Conservation (phyloP, 2,888 invertebrate genomes). For the Acanthosepion pharaonis region DNA sequence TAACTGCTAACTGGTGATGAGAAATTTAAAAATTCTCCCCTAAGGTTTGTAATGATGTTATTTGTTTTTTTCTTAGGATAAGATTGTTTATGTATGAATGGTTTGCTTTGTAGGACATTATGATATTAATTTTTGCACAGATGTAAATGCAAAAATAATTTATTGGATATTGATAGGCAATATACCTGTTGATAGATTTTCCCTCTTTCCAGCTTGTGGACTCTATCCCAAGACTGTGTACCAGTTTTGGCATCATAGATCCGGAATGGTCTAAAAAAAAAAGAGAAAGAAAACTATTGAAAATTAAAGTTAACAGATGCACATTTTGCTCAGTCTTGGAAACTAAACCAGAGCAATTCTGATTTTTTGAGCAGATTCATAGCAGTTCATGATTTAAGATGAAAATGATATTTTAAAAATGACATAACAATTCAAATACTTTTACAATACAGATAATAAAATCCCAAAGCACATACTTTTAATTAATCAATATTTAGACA, state of each 20-base stretch:
- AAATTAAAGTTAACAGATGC: background rate
- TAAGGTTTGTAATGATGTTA: too few relatives aligned
- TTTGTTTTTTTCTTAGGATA: too few relatives aligned
- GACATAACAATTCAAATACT: too few relatives aligned
- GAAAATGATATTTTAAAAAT: background rate
- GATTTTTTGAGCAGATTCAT: background rate
- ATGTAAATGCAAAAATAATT: too few relatives aligned
- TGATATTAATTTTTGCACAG: too few relatives aligned
- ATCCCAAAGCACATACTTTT: background rate
- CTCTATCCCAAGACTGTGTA: constrained; percentile 92
- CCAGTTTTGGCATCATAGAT: constrained; percentile 87
- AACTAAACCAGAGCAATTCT: background rate
- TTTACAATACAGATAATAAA: background rate
- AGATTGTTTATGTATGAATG: too few relatives aligned
- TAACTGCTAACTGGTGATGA: background rate
- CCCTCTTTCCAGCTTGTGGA: constrained; percentile 88
- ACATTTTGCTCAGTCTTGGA: background rate
- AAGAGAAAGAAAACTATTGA: background rate
- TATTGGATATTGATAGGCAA: too few relatives aligned
- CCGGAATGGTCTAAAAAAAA: constrained; percentile 85
- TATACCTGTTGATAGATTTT: constrained; percentile 93
- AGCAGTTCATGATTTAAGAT: background rate
- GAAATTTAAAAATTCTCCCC: too few relatives aligned
- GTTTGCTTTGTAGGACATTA: too few relatives aligned
- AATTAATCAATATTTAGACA: background rate